phyloP scores from a whole-genome alignment of 2,113 vertebrate genomes.

The Coracopsis vasa region DNA sequence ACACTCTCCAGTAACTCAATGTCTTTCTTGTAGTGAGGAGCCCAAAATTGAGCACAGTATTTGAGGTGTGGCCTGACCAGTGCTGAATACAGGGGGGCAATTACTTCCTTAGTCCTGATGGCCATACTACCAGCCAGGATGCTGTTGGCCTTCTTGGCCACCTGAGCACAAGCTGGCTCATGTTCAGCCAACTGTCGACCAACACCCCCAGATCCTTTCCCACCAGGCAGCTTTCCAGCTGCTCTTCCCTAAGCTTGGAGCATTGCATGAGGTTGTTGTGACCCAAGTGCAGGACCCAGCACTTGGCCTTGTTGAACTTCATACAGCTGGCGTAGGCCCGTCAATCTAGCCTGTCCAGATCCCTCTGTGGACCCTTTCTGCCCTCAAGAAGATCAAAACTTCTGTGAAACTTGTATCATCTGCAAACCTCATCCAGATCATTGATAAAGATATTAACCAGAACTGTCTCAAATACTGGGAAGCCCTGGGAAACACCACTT shows the following conservation, averaged over 20 bases:
- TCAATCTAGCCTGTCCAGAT: neutral
- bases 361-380: neutral
- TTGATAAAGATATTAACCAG: neutral
- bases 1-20: neutral
- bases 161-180: neutral
- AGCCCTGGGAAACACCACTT: neutral
- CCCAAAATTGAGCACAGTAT: too few relatives aligned
- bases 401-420: neutral
- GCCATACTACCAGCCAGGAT: neutral
- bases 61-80: neutral
- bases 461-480: neutral
- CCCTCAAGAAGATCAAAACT: neutral
- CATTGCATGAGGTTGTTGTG: neutral
- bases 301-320: neutral
- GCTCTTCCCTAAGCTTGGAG: neutral
- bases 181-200: neutral
- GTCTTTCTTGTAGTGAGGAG: neutral
- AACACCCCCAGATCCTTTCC: neutral
- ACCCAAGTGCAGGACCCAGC: neutral
- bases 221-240: neutral
- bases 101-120: neutral
- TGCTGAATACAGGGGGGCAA: neutral
- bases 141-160: neutral
- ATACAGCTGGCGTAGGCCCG: too few relatives aligned
- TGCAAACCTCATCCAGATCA: neutral